A percentile compares a stretch with the other conserved stretches of the same genome.
These are phyloP conservation scores for Syritta pipiens DNA, from an alignment of 2,888 invertebrate genomes.

Conservation along the genomic window DNA sequence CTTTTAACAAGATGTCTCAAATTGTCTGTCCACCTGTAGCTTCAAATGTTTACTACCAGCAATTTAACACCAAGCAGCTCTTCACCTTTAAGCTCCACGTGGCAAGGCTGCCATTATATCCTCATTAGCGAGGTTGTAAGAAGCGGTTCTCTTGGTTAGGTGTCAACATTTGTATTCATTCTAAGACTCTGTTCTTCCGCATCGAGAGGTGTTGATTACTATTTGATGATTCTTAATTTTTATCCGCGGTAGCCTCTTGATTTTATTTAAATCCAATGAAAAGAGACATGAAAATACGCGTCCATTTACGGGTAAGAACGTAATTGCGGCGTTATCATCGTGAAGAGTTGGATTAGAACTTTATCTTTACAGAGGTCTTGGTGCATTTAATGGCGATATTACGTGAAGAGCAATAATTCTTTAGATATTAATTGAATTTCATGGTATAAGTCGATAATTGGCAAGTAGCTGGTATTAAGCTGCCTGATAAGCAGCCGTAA, in stretches of 20 bases:
- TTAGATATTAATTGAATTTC: slow-evolving; percentile 6
- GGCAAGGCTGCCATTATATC: neutral
- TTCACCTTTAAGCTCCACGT: slow-evolving; percentile 1
- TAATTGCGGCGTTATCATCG: slow-evolving; percentile 15
- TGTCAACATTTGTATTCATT: neutral
- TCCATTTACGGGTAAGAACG: too few species aligned
- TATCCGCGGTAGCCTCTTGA: too few species aligned
- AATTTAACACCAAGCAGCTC: too few species aligned
- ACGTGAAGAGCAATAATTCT: slow-evolving; percentile 8
- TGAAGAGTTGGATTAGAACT: slow-evolving; percentile 21
- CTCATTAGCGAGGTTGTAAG: slow-evolving; percentile 8
- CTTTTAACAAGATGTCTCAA: too few species aligned
- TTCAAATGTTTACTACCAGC: too few species aligned
- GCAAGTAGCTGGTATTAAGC: too few species aligned
- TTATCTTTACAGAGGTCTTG: slow-evolving; percentile 1
- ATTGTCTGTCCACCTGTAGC: too few species aligned
- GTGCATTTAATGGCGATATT: slow-evolving; percentile 31
- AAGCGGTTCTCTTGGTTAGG: neutral
- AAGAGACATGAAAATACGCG: too few species aligned
- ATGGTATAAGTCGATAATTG: too few species aligned
- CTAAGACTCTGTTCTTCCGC: slow-evolving; percentile 10
- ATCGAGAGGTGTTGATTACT: neutral
- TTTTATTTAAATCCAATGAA: too few species aligned
- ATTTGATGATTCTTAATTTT: too few species aligned
- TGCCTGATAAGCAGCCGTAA: too few species aligned